A percentile compares a stretch with the other conserved stretches of the same genome.
phyloP scores from a whole-genome alignment of 2,113 vertebrate species.

The Rhynchomys soricoides region DNA sequence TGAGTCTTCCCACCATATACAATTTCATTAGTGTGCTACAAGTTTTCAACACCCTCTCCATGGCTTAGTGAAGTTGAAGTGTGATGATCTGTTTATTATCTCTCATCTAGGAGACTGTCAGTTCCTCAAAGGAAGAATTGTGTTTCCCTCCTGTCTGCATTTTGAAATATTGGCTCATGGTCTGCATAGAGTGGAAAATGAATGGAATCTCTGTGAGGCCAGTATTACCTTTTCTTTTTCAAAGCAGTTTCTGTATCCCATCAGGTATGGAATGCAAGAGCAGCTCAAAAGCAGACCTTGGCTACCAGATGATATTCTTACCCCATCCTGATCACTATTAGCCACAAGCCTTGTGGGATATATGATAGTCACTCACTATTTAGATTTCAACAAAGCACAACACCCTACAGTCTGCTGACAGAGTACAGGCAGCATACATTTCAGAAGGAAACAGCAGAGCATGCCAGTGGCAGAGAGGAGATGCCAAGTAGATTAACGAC shows the following conservation, averaged over 20 bases:
- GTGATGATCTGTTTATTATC: not conserved
- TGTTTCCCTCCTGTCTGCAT: not conserved
- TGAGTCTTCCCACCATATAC: not conserved
- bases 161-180: not conserved
- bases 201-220: not conserved
- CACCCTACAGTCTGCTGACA: not conserved
- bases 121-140: not conserved
- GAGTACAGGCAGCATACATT: not conserved
- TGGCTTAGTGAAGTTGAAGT: accelerated
- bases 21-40: accelerated
- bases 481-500: not conserved
- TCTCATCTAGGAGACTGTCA: not conserved
- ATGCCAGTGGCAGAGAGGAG: not conserved
- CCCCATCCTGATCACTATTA: constrained; percentile 16
- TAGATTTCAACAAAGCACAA: constrained; percentile 47
- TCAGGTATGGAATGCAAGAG: not conserved
- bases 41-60: not conserved
- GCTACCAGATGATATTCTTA: not conserved
- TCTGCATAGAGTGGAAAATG: not conserved
- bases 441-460: not conserved
- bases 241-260: not conserved
- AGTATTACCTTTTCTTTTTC: not conserved
- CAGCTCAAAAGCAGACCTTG: not conserved
- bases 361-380: not conserved
- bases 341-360: not conserved